phyloP scores from a whole-genome alignment of 2,797 vertebrate genomes.

The Brotula barbata region DNA sequence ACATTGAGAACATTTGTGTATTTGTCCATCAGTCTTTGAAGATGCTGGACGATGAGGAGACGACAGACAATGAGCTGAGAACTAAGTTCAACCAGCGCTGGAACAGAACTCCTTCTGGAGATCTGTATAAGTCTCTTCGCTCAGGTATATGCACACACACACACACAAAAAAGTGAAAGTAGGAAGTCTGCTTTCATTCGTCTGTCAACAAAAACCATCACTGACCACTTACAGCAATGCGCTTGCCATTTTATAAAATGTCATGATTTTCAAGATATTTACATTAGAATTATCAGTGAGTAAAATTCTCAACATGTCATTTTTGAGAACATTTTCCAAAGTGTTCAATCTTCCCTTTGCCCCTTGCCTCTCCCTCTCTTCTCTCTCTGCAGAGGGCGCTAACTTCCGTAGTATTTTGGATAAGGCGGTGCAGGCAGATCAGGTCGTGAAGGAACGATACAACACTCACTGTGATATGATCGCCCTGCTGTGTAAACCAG shows the following conservation, averaged over 20 bases:
- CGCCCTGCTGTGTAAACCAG: constrained; percentile 90
- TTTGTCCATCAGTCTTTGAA: constrained; percentile 84
- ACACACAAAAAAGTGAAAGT: no score
- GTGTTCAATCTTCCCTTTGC: background rate
- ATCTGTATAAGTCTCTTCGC: constrained; percentile 93
- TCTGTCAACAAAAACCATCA: no score
- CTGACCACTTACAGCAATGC: no score
- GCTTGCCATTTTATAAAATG: no score
- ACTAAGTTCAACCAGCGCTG: constrained; percentile 96
- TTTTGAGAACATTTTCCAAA: no score
- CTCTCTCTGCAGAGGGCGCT: constrained; percentile 82
- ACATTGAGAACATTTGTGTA: constrained; percentile 5
- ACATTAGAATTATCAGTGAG: no score
- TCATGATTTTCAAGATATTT: no score
- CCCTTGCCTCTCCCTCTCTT: background rate
- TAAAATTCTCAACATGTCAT: background rate
- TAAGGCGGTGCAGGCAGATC: constrained; percentile 92
- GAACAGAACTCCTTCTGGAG: constrained; percentile 94
- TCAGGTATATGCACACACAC: constrained; percentile 76
- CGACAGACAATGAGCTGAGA: constrained; percentile 92
- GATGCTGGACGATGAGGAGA: constrained; percentile 91
- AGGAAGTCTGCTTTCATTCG: no score
- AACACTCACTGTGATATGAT: constrained; percentile 91
- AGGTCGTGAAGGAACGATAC: constrained; percentile 91
- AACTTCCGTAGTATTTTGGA: constrained; percentile 87